Conservation (phyloP, 2,113 vertebrate genomes). For the Lucifuga dentata region DNA sequence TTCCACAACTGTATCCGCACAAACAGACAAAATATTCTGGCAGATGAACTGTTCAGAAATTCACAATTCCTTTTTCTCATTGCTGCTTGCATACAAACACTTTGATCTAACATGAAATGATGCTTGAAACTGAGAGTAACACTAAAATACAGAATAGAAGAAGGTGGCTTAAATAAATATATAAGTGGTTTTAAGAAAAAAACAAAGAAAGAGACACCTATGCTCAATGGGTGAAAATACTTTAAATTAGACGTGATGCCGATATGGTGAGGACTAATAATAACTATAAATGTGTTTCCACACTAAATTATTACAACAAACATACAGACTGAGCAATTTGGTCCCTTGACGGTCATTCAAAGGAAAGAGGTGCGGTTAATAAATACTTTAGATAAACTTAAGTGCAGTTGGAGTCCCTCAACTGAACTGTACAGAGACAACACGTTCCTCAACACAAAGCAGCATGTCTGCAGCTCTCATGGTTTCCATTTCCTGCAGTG, state of each 20-base stretch:
- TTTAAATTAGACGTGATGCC: constrained; percentile 40
- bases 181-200: constrained; percentile 63
- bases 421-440: background rate
- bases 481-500: background rate
- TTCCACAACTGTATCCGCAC: background rate
- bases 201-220: constrained; percentile 18
- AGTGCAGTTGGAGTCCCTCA: constrained; percentile 36
- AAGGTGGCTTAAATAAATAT: constrained; percentile 64
- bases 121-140: constrained; percentile 20
- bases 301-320: constrained; percentile 25
- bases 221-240: constrained; percentile 53
- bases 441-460: background rate
- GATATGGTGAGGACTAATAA: constrained; percentile 5
- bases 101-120: constrained; percentile 35
- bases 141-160: constrained; percentile 13
- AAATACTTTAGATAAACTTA: constrained; percentile 61
- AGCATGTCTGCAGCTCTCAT: background rate
- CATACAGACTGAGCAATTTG: constrained; percentile 23
- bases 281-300: background rate
- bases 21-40: background rate
- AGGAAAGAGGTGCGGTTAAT: constrained; percentile 33
- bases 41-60: constrained; percentile 2
- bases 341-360: constrained; percentile 31
- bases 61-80: background rate
- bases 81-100: constrained; percentile 45